Conservation (phyloP, 2,888 invertebrate genomes). For the Sericinus montela region DNA sequence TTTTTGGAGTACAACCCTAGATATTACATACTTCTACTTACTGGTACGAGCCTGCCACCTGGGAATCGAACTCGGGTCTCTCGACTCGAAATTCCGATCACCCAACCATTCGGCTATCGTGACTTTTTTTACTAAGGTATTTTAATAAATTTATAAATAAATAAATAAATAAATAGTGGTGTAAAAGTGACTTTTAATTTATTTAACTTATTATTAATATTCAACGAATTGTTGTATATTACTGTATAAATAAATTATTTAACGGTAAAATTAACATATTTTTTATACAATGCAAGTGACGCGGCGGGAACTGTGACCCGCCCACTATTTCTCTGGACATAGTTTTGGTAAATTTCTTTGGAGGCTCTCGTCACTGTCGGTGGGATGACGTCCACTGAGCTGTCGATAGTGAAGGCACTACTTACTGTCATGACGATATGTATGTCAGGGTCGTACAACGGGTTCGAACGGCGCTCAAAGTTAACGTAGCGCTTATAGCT, state of each 20-base stretch:
- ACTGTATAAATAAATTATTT: conserved; percentile 22
- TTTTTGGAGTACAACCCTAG: too few relatives aligned
- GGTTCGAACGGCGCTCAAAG: conserved; percentile 81
- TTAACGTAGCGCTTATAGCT: conserved; percentile 82
- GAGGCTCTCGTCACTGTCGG: conserved; percentile 82
- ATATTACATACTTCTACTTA: too few relatives aligned
- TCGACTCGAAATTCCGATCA: too few relatives aligned
- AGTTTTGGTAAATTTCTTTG: conserved; percentile 84
- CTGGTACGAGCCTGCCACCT: too few relatives aligned
- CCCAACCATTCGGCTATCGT: too few relatives aligned
- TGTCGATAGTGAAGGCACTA: conserved; percentile 82
- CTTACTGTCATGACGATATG: conserved; percentile 79
- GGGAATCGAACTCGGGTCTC: too few relatives aligned
- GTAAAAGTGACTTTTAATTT: too few relatives aligned
- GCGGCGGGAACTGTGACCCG: conserved; percentile 48
- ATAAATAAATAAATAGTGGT: too few relatives aligned
- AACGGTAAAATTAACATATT: conserved; percentile 53
- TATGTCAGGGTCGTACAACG: conserved; percentile 64
- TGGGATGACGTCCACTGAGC: conserved; percentile 81
- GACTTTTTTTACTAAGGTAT: too few relatives aligned
- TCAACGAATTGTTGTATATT: too few relatives aligned
- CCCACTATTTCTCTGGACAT: conserved; percentile 80
- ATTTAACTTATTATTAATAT: too few relatives aligned
- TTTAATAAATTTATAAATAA: too few relatives aligned
- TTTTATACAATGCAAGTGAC: conserved; percentile 46